Base-by-base conservation (phyloP, 1,140 invertebrate genomes). In the Bicyclus anynana region DNA sequence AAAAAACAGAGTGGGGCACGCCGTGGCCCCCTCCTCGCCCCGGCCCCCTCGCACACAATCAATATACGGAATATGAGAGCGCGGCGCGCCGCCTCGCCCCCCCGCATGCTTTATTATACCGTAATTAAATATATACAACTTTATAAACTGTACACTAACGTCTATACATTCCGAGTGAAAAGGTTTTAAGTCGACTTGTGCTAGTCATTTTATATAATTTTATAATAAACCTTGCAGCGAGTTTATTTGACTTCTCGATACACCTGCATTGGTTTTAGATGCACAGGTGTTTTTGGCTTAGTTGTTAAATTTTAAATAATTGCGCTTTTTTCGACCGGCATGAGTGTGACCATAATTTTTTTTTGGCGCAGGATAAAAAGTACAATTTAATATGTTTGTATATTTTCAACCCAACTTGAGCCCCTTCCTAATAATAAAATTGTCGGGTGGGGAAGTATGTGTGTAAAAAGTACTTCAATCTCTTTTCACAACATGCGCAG, bases 1-100 rank as follows among this genome's bases (percentile, higher is more conserved):
- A 88, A 88, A 88, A 88, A 88, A 87, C 85, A 87, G 85, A 88
- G 85, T 87, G 84, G 84, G 85, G 84, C 84, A 87, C 83, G 84
- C 82, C 71, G 80, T 84, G 79, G 85, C 82, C 84, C 84, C 84
- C 83, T 83, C 80, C 79, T 80, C 75, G 69, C 80, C 85, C 79
- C 80, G 73, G 80, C 80, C 81, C 83, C 80, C 83, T 85, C 81
- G 82, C 83, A 80, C 83, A 85, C 85, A 88, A 87, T 88, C 85
- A 87, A 88, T 88, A 88, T 88, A 88, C 85, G 82, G 85, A 86
- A 88, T 87, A 88, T 86, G 85, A 86, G 85, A 88, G 85, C 85
- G 85, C 85, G 84, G 76, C 80, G 82, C 78, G 78, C 82, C 80
- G 74, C 82, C 83, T 81, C 83, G 81, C 71, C 80, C 83, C 65